These are phyloP conservation scores for Sphaerophoria rueppellii DNA, from an alignment of 2,888 invertebrate species.

Conservation along the genomic window DNA sequence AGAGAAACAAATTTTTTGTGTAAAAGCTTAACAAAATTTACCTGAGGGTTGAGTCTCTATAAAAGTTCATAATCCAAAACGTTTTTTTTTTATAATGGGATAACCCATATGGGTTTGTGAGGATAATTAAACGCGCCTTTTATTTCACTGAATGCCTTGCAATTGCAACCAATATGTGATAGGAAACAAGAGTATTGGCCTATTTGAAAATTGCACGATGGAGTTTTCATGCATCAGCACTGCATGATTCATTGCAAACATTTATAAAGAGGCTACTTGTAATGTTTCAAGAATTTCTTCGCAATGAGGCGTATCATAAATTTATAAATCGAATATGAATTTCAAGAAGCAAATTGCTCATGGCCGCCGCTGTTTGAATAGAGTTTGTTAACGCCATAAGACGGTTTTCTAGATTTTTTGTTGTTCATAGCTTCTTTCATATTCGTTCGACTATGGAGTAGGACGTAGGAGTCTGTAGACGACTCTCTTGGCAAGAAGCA, in stretches of 20 bases:
- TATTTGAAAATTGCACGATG: conserved; percentile 13
- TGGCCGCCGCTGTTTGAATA: conserved; percentile 40
- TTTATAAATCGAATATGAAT: conserved; percentile 72
- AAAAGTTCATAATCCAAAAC: too few species aligned
- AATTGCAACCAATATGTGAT: too few species aligned
- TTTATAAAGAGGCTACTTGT: conserved; percentile 33
- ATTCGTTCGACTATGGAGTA: not conserved
- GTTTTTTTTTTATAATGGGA: too few species aligned
- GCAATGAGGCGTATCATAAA: conserved; percentile 57
- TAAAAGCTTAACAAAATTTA: too few species aligned
- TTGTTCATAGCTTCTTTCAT: conserved; percentile 9
- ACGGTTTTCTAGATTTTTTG: conserved; percentile 12
- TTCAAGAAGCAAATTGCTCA: conserved; percentile 69
- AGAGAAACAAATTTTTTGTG: too few species aligned
- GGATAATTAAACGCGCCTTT: too few species aligned
- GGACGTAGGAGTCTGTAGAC: not conserved
- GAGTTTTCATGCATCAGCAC: conserved; percentile 57
- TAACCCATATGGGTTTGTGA: too few species aligned
- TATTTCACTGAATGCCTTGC: too few species aligned
- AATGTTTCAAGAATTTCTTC: conserved; percentile 42
- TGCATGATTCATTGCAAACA: conserved; percentile 66
- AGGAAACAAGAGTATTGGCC: too few species aligned
- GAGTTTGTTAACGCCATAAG: conserved; percentile 66
- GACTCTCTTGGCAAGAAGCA: conserved; percentile 63
- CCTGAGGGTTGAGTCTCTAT: too few species aligned